phyloP scores from a whole-genome alignment of 1,140 invertebrate genomes.

The Drosophila takahashii region DNA sequence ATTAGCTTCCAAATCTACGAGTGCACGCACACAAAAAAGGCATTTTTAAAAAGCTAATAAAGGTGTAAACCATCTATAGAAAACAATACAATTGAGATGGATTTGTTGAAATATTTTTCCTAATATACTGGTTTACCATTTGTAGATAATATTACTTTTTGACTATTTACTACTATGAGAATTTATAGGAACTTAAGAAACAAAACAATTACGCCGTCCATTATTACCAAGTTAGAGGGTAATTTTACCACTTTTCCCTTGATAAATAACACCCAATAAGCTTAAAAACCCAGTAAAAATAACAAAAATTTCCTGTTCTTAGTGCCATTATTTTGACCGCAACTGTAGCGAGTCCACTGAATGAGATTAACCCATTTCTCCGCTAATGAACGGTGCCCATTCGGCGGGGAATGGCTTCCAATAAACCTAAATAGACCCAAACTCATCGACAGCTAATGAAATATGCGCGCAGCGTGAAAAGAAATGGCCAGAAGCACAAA shows the following conservation, averaged over 20 bases:
- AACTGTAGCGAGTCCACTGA: constrained; percentile 22
- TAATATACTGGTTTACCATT: no score
- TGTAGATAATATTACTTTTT: no score
- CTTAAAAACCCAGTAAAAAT: not conserved
- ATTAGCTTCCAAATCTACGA: constrained; percentile 48
- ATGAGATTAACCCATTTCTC: constrained; percentile 74
- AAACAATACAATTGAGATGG: not conserved
- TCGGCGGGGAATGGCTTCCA: constrained; percentile 30
- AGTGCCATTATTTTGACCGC: not conserved
- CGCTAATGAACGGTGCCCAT: constrained; percentile 65
- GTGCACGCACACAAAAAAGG: constrained; percentile 30
- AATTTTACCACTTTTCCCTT: not conserved
- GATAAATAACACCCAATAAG: not conserved
- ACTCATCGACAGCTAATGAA: constrained; percentile 43
- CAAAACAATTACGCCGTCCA: not conserved
- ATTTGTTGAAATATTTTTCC: not conserved
- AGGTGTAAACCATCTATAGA: constrained; percentile 1
- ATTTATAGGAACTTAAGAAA: not conserved
- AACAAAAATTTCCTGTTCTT: not conserved
- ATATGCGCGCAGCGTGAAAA: constrained; percentile 52
- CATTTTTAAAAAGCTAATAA: constrained; percentile 1
- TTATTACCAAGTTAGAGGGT: not conserved
- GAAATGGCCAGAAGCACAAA: constrained; percentile 39
- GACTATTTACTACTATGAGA: no score
- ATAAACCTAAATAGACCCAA: constrained; percentile 16